Evolutionary conservation across 2,888 invertebrate genomes (phyloP), one percentile per base, ranked within the genome.

Genomic region (Agrochola lota): DNA sequence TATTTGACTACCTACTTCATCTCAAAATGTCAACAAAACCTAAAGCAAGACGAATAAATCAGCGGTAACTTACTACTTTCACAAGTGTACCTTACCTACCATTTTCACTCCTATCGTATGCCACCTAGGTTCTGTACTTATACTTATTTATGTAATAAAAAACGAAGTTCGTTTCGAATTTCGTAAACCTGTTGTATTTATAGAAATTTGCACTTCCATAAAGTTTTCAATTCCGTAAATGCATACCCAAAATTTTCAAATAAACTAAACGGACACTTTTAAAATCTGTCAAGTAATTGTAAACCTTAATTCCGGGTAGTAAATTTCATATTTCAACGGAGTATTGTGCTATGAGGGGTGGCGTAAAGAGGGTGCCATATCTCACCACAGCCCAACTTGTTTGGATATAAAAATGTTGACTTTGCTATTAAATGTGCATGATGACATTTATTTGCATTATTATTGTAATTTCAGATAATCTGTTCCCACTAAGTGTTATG

Each of bases 391-490:
- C 88, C 85, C 85, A 86, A 87, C 86, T 91, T 92, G 92, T 94
- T 94, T 92, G 91, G 90, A 91, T 92, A 93, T 94, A 94, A 82
- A 92, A 93, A 91, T 94, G 93, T 94, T 94, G 91, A 92, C 91
- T 93, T 88, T 91, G 89, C 92, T 92, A 91, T 93, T 94, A 93
- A 88, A 90, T 85, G 90, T 91, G 91, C 90, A 91, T 93, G 93
- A 93, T 93, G 91, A 92, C 93, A 93, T 92, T 92, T 91, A 92
- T 94, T 94, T 93, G 90, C 90, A 91, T 92, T 91, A 89, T 90
- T 90, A 92, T 92, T 88, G 83, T 90, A 91, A 90, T 91, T 91
- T 89, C 81, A 60, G 66, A 52, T 79, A 89, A 89, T 87, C 80
- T 71, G 62, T 23, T 60, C 79, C 71, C 72, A 67, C 84, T 66